Evolutionary conservation across 2,797 vertebrate genomes (phyloP).

Genomic region (Bradypodion pumilum): DNA sequence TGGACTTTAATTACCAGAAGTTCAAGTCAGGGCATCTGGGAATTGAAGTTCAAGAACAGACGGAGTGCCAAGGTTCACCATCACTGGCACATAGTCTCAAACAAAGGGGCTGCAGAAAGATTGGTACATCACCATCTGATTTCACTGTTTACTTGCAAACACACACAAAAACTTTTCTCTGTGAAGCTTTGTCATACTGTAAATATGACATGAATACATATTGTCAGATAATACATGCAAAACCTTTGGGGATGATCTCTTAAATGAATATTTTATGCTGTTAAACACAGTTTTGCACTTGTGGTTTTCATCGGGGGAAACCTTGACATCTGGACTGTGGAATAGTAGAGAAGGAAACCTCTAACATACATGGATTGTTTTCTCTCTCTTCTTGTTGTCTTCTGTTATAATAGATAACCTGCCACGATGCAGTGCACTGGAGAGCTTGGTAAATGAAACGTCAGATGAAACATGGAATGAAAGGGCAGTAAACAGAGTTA

Average conservation of each 20-base stretch:
- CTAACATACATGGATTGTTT: not conserved
- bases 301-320: not conserved
- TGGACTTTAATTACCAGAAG: no score
- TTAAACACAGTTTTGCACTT: not conserved
- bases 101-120: not conserved
- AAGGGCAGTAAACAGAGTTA: conserved; percentile 86
- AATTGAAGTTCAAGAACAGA: no score
- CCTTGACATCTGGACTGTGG: not conserved
- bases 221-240: not conserved
- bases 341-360: not conserved
- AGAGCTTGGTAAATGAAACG: conserved; percentile 89
- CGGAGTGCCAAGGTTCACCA: no score
- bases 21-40: no score
- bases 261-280: not conserved
- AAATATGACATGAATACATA: not conserved
- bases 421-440: conserved; percentile 89
- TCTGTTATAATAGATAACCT: conserved; percentile 83
- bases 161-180: not conserved
- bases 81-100: no score
- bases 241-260: not conserved
- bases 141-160: not conserved
- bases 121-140: not conserved
- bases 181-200: not conserved
- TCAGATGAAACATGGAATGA: conserved; percentile 91
- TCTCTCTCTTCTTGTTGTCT: not conserved